Percentiles rank a stretch among this genome's conserved stretches.
phyloP scores from a whole-genome alignment of 2,888 invertebrate genomes.

The Julus scandinavius region DNA sequence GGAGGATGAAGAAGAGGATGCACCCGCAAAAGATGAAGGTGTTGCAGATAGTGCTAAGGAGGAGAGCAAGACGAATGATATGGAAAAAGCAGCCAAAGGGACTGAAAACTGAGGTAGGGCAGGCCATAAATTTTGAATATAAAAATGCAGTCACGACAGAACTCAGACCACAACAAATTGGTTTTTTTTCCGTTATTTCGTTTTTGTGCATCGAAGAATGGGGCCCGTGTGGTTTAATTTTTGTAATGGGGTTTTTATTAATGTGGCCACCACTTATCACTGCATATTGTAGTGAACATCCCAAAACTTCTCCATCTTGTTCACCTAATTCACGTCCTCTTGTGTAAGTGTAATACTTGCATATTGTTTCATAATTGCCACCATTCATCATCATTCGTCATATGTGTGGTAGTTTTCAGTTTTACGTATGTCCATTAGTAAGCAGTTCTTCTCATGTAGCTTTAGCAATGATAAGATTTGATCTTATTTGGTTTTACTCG shows the following conservation, averaged over 20 bases:
- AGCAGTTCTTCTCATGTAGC: constrained; percentile 14
- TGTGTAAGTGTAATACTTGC: constrained; percentile 6
- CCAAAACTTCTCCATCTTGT: constrained; percentile 1
- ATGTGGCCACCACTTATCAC: background rate
- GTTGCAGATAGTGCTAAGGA: constrained; percentile 20
- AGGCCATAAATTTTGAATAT: background rate
- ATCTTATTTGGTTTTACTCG: background rate
- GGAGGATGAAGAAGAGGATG: constrained; percentile 13
- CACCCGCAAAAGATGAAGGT: constrained; percentile 3
- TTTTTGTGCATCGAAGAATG: background rate
- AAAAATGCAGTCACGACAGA: background rate
- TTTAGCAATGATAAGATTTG: background rate
- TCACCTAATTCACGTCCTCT: background rate
- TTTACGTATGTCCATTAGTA: background rate
- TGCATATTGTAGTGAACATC: constrained; percentile 9
- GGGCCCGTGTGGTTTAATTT: background rate
- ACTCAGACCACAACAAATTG: background rate
- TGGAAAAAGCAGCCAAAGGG: background rate
- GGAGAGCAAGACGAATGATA: constrained; percentile 35
- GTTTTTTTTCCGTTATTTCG: background rate
- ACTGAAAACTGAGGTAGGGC: constrained; percentile 26
- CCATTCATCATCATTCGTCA: constrained; percentile 3
- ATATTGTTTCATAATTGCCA: background rate
- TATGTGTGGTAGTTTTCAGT: background rate
- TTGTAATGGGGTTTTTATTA: background rate